These are phyloP conservation scores for Pherbina coryleti DNA, from an alignment of 2,888 invertebrate genomes.

Conservation along the genomic window DNA sequence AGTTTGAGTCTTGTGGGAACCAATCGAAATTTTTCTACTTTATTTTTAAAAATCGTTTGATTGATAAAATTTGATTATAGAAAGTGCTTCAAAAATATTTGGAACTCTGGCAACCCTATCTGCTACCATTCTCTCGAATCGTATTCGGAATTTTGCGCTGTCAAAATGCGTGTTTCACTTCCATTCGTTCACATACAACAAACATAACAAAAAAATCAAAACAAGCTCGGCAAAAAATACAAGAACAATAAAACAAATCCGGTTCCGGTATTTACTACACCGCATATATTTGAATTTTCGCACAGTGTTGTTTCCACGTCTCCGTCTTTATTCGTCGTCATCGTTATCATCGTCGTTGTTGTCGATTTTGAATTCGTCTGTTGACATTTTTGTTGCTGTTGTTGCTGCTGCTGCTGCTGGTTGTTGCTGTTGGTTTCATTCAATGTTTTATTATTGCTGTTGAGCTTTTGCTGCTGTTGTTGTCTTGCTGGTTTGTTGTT, in stretches of 20 bases:
- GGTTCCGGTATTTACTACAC: slow-evolving; percentile 48
- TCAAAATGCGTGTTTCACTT: slow-evolving; percentile 20
- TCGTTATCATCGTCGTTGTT: slow-evolving; percentile 20
- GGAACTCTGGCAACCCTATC: too few relatives aligned
- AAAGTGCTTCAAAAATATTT: neutral
- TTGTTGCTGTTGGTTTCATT: slow-evolving; percentile 10
- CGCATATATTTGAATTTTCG: slow-evolving; percentile 18
- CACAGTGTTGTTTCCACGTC: neutral
- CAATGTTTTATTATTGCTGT: slow-evolving; percentile 11
- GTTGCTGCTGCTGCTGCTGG: slow-evolving; percentile 21
- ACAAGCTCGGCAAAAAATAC: neutral
- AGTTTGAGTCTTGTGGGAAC: too few relatives aligned
- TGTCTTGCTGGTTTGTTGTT: slow-evolving; percentile 37
- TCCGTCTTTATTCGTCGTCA: slow-evolving; percentile 41
- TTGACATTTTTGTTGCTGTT: slow-evolving; percentile 42
- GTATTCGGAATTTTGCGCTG: neutral
- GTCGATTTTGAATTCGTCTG: slow-evolving; percentile 36
- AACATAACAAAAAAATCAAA: neutral
- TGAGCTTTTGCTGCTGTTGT: slow-evolving; percentile 20
- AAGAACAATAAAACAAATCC: slow-evolving; percentile 41
- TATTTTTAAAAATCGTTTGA: too few relatives aligned
- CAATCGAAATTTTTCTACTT: too few relatives aligned
- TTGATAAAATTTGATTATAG: too few relatives aligned
- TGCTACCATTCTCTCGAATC: neutral
- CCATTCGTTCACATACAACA: neutral